Percentiles rank a stretch among this genome's conserved stretches.
phyloP scores from a whole-genome alignment of 2,888 invertebrate species.

The Tetramorium bicarinatum region DNA sequence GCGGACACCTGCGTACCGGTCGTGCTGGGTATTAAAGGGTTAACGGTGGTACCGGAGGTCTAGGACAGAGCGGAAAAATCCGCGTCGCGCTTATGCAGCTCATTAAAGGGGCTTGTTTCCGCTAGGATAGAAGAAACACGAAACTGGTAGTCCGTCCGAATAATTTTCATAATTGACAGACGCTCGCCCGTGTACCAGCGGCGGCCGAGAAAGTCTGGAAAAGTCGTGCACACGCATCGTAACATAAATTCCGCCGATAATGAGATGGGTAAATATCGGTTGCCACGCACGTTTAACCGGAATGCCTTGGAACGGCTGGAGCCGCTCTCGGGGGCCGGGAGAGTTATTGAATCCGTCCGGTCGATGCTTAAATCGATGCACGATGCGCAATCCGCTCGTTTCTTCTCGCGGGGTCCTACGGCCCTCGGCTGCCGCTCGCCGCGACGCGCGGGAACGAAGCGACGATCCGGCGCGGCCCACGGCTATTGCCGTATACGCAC shows the following conservation, averaged over 20 bases:
- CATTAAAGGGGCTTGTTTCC: constrained; percentile 69
- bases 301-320: constrained; percentile 71
- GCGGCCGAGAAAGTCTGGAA: constrained; percentile 61
- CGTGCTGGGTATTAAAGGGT: constrained; percentile 37
- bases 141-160: constrained; percentile 72
- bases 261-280: constrained; percentile 81
- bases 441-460: constrained; percentile 5
- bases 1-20: constrained; percentile 27
- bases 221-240: constrained; percentile 70
- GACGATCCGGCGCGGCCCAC: constrained; percentile 32
- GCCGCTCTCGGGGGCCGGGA: constrained; percentile 51
- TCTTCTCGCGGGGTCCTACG: constrained; percentile 14
- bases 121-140: constrained; percentile 66
- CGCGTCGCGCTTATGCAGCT: constrained; percentile 52
- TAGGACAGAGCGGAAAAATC: constrained; percentile 65
- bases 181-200: constrained; percentile 58
- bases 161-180: constrained; percentile 79
- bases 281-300: constrained; percentile 78
- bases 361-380: constrained; percentile 72
- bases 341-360: constrained; percentile 77
- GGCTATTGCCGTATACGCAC: constrained; percentile 7
- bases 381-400: constrained; percentile 31
- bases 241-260: constrained; percentile 80
- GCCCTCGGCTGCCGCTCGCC: constrained; percentile 9
- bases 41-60: constrained; percentile 26